Evolutionary conservation across 2,888 invertebrate genomes (phyloP).

Genomic region (Aspidiotus rigidus): DNA sequence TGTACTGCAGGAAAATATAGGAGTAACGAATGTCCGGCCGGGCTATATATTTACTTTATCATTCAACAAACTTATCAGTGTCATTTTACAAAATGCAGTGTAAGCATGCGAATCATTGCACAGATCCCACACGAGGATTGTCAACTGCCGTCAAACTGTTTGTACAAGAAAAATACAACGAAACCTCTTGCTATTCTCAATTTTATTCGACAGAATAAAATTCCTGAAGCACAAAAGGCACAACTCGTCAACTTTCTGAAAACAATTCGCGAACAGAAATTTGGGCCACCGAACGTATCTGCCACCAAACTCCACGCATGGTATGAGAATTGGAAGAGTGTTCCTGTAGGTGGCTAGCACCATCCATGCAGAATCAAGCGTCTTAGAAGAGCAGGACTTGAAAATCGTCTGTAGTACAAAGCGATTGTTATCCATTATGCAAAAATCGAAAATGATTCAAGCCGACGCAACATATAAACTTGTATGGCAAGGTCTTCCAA

Average conservation of each 20-base stretch:
- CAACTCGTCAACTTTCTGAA: background rate
- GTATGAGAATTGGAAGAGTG: background rate
- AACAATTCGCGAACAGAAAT: background rate
- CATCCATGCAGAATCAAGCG: background rate
- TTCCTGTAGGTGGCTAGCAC: background rate
- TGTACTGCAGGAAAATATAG: background rate
- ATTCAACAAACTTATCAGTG: background rate
- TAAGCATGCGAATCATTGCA: background rate
- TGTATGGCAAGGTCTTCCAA: slow-evolving; percentile 19
- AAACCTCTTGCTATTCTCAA: background rate
- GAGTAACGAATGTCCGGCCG: too few species aligned
- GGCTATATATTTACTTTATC: background rate
- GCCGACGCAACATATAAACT: background rate
- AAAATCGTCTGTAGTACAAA: background rate
- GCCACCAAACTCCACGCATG: background rate
- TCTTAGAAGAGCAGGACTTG: background rate
- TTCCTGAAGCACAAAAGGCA: background rate
- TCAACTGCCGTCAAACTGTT: background rate
- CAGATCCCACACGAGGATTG: background rate
- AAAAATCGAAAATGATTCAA: background rate
- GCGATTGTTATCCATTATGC: background rate
- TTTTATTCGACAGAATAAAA: background rate
- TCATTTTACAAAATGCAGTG: background rate
- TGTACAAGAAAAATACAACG: background rate
- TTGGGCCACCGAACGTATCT: background rate